phyloP scores from a whole-genome alignment of 2,888 invertebrate genomes.

The Amblyteles armatorius region DNA sequence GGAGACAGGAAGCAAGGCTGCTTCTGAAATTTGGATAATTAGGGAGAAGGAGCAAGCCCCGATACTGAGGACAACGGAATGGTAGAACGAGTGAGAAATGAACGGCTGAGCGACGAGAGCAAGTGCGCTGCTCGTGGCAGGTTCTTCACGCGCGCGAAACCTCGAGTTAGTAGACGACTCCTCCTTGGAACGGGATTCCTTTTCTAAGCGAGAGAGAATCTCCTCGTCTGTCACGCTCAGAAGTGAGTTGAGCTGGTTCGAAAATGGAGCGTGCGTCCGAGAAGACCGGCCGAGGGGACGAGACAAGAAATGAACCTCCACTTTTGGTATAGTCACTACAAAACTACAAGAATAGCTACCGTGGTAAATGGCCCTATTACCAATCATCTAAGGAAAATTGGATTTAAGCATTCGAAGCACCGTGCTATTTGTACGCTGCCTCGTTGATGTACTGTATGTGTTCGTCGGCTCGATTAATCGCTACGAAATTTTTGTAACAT shows the following conservation, averaged over 20 bases:
- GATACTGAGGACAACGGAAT: slow-evolving; percentile 52
- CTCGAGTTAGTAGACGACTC: slow-evolving; percentile 39
- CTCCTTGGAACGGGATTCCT: slow-evolving; percentile 61
- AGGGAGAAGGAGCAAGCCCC: slow-evolving; percentile 48
- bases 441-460: not conserved
- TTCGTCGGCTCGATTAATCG: not conserved
- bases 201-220: slow-evolving; percentile 40
- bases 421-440: not conserved
- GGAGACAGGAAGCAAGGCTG: slow-evolving; percentile 36
- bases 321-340: not conserved
- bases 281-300: not conserved
- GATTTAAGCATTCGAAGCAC: not conserved
- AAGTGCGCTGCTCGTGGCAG: slow-evolving; percentile 43
- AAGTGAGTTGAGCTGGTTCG: slow-evolving; percentile 35
- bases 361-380: not conserved
- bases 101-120: slow-evolving; percentile 14
- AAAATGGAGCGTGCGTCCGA: not conserved
- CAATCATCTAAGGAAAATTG: not conserved
- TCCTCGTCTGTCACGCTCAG: slow-evolving; percentile 41
- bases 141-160: slow-evolving; percentile 40
- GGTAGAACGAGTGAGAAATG: slow-evolving; percentile 13
- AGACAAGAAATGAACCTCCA: not conserved
- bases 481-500: not conserved
- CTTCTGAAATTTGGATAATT: slow-evolving; percentile 63
- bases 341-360: not conserved